Evolutionary conservation across 2,797 vertebrate genomes (phyloP).

Genomic region (Rhinoraja longicauda): DNA sequence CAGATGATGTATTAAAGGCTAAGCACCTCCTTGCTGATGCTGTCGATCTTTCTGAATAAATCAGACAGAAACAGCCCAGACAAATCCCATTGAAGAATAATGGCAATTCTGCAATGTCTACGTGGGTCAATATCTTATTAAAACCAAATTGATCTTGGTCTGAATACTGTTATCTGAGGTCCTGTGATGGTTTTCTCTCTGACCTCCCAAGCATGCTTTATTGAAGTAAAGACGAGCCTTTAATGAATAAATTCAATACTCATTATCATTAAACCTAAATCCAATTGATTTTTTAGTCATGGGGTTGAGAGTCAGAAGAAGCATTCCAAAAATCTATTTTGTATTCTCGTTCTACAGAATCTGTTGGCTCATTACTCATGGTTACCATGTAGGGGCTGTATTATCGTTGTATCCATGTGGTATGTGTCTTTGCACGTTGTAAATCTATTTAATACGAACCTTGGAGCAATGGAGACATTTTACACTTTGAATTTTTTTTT

Average conservation of each 20-base stretch:
- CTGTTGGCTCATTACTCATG: neutral
- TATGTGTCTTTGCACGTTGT: neutral
- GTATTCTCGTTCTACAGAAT: no score
- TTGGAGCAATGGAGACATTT: neutral
- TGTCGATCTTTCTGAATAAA: constrained; percentile 34
- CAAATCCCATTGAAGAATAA: constrained; percentile 31
- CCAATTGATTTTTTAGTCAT: constrained; percentile 32
- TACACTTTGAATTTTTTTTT: neutral
- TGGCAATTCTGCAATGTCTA: constrained; percentile 30
- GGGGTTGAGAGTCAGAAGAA: neutral
- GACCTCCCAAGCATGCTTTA: constrained; percentile 31
- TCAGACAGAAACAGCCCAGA: constrained; percentile 11
- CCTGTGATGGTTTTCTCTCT: neutral
- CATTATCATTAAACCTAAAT: constrained; percentile 34
- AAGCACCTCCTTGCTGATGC: neutral
- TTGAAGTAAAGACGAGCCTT: constrained; percentile 18
- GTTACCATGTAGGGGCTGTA: neutral
- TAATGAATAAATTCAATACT: constrained; percentile 37
- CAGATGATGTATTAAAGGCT: neutral
- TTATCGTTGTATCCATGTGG: neutral
- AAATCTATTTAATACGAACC: neutral
- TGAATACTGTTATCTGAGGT: constrained; percentile 24
- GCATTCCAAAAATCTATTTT: neutral
- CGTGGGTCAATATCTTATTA: constrained; percentile 37
- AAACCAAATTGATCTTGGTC: constrained; percentile 21